Base-by-base conservation (phyloP, 64 coral and sea anemone species). In the Astreopora myriophthalma region DNA sequence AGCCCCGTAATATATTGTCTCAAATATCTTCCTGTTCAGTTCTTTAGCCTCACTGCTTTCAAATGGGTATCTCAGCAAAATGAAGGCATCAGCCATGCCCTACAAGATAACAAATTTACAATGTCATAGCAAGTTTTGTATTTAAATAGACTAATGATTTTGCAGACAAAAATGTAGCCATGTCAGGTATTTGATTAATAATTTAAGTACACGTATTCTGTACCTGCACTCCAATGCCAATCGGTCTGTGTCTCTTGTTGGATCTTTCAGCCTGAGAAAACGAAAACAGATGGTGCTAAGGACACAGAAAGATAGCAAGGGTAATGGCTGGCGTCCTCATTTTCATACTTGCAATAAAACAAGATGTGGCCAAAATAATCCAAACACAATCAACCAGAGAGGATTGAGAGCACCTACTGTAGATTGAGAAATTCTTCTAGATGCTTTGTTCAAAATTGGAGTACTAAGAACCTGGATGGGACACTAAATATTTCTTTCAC, bases 41-140 rank as follows among this genome's bases (percentile, higher is more conserved):
- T 94, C 81, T 65, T 87, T 73, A 16, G 97, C 97, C 76, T 99
- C 75, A 22, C 86, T 40, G 79, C 94, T 96, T 69, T 99, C 97
- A 91, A 96, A 99, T 34, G 97, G 90, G 88, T 94, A 99, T 38
- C 97, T 89, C 94, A 99, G 91, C 2, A 99, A 88, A 86, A 99
- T 99, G 81, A 99, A 99, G 26, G 97, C 97, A 94, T 99, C 97
- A 71, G 97, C 97, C 60, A 99, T 75, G 63, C 97, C 97, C 94
- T 99, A 68, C 16, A 76, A 88, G 31, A 33, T 66, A 14, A 58
- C 16, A 62, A 30, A 19, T 8, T 28, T 69, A 65, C 6, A 23
- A 22, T 39, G 52, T 58, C 52, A 58, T 3, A 12, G 16, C 10
- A 16, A 3, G 9, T 20, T 17, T 58, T 20, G 19, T 17, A 0